Evolutionary conservation across 2,888 invertebrate species (phyloP).

Genomic region (Orthosia gracilis): DNA sequence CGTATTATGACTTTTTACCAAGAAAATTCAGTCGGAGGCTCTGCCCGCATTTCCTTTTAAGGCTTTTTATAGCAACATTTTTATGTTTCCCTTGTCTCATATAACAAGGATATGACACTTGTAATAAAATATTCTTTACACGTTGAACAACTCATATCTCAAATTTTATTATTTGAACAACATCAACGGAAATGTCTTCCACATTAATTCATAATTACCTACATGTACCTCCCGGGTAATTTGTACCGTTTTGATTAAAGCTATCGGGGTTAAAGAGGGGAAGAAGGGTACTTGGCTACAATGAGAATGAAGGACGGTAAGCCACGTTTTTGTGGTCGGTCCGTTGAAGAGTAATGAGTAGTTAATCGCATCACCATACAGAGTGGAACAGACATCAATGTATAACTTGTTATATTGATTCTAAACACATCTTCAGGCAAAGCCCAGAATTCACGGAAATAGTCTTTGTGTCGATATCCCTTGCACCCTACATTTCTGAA

Average conservation of each 20-base stretch:
- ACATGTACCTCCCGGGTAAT: slow-evolving; percentile 9
- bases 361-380: background rate
- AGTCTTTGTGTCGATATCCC: no score
- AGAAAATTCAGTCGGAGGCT: no score
- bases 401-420: no score
- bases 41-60: no score
- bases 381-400: no score
- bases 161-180: slow-evolving; percentile 23
- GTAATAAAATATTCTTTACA: slow-evolving; percentile 26
- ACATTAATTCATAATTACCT: slow-evolving; percentile 12
- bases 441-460: no score
- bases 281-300: background rate
- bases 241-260: background rate
- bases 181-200: slow-evolving; percentile 3
- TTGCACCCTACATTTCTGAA: no score
- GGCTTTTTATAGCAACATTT: background rate
- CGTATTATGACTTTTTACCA: no score
- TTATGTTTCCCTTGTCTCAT: slow-evolving; percentile 6
- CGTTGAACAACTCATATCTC: background rate
- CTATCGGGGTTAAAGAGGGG: background rate
- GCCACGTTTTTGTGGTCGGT: background rate
- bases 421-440: no score
- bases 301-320: background rate
- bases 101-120: slow-evolving; percentile 19
- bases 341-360: background rate